These are phyloP conservation scores for Caenorhabditis elegans DNA, from an alignment of 1,140 invertebrate species.

Conservation along the genomic window WBcel235 BX284602.5:9967001-9967500, in stretches of 20 bases:
- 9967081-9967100: background rate
- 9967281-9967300: constrained; percentile 29
- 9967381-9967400: constrained; percentile 26
- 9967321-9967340: constrained; percentile 30
- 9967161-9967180: background rate
- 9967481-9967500: constrained; percentile 60
- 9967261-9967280: background rate
- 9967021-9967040: background rate
- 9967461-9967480: constrained; percentile 42
- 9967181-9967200: background rate
- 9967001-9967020: background rate
- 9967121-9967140: background rate
- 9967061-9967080: background rate
- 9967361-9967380: background rate
- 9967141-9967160: background rate
- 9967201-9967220: background rate
- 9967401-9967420: background rate
- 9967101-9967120: background rate
- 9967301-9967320: background rate
- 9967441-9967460: constrained; percentile 24
- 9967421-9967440: background rate
- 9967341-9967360: background rate
- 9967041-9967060: constrained; percentile 41
- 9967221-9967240: constrained; percentile 12
- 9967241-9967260: background rate